phyloP scores from a whole-genome alignment of 1,140 invertebrate species.

The Oncopodura yosiiana region DNA sequence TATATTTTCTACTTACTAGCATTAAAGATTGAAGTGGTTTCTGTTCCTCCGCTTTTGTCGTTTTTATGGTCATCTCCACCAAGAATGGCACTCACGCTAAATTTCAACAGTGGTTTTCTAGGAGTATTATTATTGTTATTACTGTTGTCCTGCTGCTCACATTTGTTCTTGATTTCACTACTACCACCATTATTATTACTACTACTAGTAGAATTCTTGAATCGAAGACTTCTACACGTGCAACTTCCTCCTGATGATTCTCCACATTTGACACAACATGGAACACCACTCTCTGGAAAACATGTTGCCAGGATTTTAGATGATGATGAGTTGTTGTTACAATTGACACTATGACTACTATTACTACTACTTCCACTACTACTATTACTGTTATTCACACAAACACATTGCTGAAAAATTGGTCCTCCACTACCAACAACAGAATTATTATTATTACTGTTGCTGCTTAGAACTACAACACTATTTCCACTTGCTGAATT shows the following conservation, averaged over 20 bases:
- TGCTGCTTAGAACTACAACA: constrained; percentile 1
- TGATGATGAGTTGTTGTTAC: background rate
- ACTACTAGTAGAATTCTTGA: constrained; percentile 15
- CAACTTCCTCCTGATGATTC: constrained; percentile 11
- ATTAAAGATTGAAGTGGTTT: constrained; percentile 31
- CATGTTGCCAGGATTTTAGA: constrained; percentile 5
- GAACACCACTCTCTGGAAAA: background rate
- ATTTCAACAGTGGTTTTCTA: constrained; percentile 70
- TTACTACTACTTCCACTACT: constrained; percentile 1
- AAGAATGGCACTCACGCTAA: constrained; percentile 82
- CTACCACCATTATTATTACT: constrained; percentile 17
- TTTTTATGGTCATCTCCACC: constrained; percentile 47
- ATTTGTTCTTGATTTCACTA: constrained; percentile 23
- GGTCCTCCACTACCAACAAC: background rate
- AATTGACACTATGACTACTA: background rate
- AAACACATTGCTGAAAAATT: constrained; percentile 16
- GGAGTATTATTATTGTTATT: constrained; percentile 24
- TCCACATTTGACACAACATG: background rate
- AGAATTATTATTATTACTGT: constrained; percentile 6
- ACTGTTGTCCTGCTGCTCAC: constrained; percentile 14
- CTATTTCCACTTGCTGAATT: too few species aligned
- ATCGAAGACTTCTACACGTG: constrained; percentile 17
- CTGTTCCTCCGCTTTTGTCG: constrained; percentile 16
- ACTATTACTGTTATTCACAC: constrained; percentile 6
- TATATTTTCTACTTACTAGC: constrained; percentile 32